Percentiles rank a stretch among this genome's conserved stretches.
These are phyloP conservation scores for Rotaria socialis DNA, from an alignment of 2,888 invertebrate genomes.

Conservation along the genomic window DNA sequence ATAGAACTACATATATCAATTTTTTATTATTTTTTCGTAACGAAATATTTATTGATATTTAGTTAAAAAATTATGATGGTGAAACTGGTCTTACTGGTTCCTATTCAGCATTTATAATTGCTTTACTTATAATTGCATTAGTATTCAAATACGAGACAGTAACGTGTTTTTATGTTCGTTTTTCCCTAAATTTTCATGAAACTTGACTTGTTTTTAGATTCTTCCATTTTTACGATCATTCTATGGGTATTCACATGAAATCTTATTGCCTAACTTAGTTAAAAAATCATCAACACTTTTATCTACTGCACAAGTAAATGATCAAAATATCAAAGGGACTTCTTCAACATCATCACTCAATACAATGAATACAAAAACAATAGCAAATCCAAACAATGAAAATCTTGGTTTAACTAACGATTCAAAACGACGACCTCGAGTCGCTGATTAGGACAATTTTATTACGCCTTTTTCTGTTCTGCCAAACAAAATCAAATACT, in stretches of 20 bases:
- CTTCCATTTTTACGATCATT: not conserved
- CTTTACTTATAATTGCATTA: not conserved
- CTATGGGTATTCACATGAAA: constrained; percentile 6
- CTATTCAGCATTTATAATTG: constrained; percentile 30
- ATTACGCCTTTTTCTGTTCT: not conserved
- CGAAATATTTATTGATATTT: not conserved
- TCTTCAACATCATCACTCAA: not conserved
- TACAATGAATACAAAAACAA: not conserved
- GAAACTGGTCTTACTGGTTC: constrained; percentile 19
- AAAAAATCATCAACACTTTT: not conserved
- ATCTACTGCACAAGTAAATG: not conserved
- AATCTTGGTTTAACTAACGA: not conserved
- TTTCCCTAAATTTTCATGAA: not conserved
- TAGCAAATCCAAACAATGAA: not conserved
- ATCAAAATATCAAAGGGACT: not conserved
- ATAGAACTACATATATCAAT: not conserved
- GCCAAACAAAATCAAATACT: not conserved
- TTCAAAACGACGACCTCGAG: not conserved
- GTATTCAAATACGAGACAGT: constrained; percentile 23
- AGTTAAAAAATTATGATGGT: constrained; percentile 11
- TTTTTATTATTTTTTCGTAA: not conserved
- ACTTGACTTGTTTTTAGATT: not conserved
- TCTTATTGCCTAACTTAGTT: not conserved
- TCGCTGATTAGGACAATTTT: constrained; percentile 10
- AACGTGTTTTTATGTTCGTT: no score